Base-by-base conservation (phyloP, 2,113 vertebrate genomes). In the Oriolus oriolus region DNA sequence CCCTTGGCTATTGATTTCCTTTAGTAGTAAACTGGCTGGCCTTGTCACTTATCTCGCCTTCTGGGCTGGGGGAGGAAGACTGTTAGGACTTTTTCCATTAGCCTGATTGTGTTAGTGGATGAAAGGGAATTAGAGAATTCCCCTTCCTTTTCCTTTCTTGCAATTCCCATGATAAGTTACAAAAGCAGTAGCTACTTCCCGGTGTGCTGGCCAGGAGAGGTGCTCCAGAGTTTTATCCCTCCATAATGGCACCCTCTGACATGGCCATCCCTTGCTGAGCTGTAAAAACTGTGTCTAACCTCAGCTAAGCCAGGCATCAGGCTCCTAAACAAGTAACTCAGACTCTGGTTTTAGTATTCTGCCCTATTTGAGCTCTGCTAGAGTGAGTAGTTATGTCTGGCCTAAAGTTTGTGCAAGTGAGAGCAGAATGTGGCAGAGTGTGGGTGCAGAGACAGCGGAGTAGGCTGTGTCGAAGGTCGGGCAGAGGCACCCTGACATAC, bases 1-100 rank as follows among this genome's bases (percentile, higher is more conserved):
- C 95, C 85, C 80, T 90, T 90, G 57, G 44, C 42, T 82, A 91
- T 80, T 91, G 87, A 93, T 94, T 95, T 94, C 66, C 54, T 87
- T 96, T 80, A 75, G 23, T 76, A 91, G 22, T 92, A 71, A 87
- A 85, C 87, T 76, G 42, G 13, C 92, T 94, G 77, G 82, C 65
- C 68, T 87, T 13, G 2, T 92, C 69, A 64, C 81, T 95, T 85
- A 89, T 23, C 89, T 94, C 1, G 1, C 41, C 75, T 93, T 89
- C 61, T 52, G 20, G 49, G 28, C 4, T 92, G 75, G 6, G 57
- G 49, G 71, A 92, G 49, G 71, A 95, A 81, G 81, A 56, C 61
- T 7, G 14, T 86, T 93, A 64, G 6, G 68, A 45, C 69, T 94
- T 90, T 91, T 88, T 91, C 41, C 50, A 74, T 94, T 96, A 96